Conservation (phyloP, 1,140 invertebrate species). For the Heliconius hewitsoni region DNA sequence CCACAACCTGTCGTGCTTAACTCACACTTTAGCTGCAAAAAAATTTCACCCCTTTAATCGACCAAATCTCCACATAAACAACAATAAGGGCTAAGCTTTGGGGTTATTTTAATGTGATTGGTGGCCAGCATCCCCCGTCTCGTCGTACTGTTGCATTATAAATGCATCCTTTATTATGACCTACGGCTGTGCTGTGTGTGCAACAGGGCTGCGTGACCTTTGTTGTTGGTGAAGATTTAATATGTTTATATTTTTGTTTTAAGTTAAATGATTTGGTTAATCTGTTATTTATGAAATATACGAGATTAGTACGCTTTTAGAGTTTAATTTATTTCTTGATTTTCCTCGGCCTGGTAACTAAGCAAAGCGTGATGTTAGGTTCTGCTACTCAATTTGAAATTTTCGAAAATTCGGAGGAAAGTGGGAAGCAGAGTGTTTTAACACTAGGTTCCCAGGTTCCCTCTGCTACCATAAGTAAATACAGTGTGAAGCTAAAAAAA, state of each 20-base stretch:
- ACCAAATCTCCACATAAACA: constrained; percentile 37
- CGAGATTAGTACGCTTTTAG: no score
- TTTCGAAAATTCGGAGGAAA: no score
- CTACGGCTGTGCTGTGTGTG: constrained; percentile 38
- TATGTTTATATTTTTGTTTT: background rate
- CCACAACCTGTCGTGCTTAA: background rate
- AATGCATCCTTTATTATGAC: constrained; percentile 62
- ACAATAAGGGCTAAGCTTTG: constrained; percentile 54
- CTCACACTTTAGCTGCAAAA: background rate
- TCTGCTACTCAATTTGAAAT: no score
- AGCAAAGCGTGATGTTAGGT: no score
- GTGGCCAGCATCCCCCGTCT: constrained; percentile 58
- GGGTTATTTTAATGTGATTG: constrained; percentile 77
- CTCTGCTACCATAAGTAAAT: no score
- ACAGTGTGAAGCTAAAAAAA: no score
- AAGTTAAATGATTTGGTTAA: background rate
- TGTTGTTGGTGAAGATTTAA: background rate
- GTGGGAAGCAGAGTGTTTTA: no score
- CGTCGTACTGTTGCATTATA: constrained; percentile 70
- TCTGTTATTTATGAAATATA: no score
- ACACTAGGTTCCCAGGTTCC: no score
- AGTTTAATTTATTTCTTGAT: no score
- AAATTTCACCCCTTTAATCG: background rate
- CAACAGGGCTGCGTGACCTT: constrained; percentile 3
- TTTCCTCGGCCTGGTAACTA: no score